Base-by-base conservation (phyloP, 2,888 invertebrate genomes). In the Drosophila nr. medialis region DNA sequence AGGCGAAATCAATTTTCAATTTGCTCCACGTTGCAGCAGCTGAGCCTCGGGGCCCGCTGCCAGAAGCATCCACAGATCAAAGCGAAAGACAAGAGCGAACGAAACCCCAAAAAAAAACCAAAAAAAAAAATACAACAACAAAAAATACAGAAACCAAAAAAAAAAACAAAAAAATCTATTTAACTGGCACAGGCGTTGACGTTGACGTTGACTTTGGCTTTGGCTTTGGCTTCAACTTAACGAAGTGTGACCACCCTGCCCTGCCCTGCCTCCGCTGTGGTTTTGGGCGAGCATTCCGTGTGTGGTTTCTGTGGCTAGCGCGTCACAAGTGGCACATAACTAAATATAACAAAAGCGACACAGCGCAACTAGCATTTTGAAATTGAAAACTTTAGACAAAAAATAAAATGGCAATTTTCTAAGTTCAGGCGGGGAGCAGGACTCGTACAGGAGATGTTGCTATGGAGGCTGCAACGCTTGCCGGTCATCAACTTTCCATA, bases 401-500 rank as follows among this genome's bases (percentile, higher is more conserved):
- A 55, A 27, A 49, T 18, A 74, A 75, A 74, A 74, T 80, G 64
- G 75, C 80, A 89, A 80, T 81, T 81, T 80, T 79, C 83, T 72
- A 83, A 75, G 72, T 54, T 58, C 54, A 30, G 10, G 36, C 40
- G 2, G 34, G 42, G 53, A 49, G 62, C 51, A 29, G 61, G 45
- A 29, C 45, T 13, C 10, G 38, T 45, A 10, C 8, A 4, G 7
- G 15, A 24, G 45, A 45, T 45, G 45, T 15, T 36, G 27, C 24
- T 3, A 13, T 49, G 34, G 32, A 36, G 34, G 36, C 34, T 21
- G 49, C 27, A 15, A 10, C 13, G 29, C 38, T 64, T 64, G 72
- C 50, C 71, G 85, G 78, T 86, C 86, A 88, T 88, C 85, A 89
- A 88, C 89, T 85, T 85, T 85, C 83, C 88, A 88, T 85, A 85